Base-by-base conservation (phyloP, 2,113 vertebrate species). In the Pipa parva region DNA sequence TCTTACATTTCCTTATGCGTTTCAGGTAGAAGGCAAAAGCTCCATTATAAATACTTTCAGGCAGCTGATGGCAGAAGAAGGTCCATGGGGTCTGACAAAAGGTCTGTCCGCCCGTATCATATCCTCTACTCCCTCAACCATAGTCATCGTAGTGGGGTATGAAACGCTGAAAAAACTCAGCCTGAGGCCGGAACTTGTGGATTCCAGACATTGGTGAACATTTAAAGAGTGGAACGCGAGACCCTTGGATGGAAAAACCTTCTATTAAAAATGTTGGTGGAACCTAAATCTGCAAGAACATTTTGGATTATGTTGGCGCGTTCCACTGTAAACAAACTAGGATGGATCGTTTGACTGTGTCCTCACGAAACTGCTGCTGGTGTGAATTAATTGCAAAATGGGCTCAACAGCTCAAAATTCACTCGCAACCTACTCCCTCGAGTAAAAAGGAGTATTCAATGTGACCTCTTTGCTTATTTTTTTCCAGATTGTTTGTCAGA, bases 151-250 rank as follows among this genome's bases (percentile, higher is more conserved):
- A 72, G 92, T 99, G 39, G 97, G 97, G 0, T 99, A 99, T 0
- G 97, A 99, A 75, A 97, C 93, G 0, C 89, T 99, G 72, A 99
- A 99, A 90, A 97, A 93, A 67, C 86, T 98, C 62, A 99, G 97
- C 79, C 85, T 99, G 21, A 85, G 95, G 1, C 90, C 91, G 0
- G 95, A 99, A 65, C 86, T 99, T 74, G 82, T 95, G 9, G 88
- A 97, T 60, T 89, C 90, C 0, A 88, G 95, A 69, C 95, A 95
- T 78, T 99, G 94, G 97, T 98, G 90, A 85, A 1, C 7, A 2
- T 58, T 0, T 0, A 49, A 9, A 10, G 11, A 15, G 48, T 17
- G 18, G 22, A 27, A 17, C 12, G 31, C 7, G 5, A 17, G 3
- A 3, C 26, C 10, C 3, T 6, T 4, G 10, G 7, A 12, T n/a